These are phyloP conservation scores for Oikopleura dioica DNA, from an alignment of 23 tunicate species.

Conservation along the genomic window DNA sequence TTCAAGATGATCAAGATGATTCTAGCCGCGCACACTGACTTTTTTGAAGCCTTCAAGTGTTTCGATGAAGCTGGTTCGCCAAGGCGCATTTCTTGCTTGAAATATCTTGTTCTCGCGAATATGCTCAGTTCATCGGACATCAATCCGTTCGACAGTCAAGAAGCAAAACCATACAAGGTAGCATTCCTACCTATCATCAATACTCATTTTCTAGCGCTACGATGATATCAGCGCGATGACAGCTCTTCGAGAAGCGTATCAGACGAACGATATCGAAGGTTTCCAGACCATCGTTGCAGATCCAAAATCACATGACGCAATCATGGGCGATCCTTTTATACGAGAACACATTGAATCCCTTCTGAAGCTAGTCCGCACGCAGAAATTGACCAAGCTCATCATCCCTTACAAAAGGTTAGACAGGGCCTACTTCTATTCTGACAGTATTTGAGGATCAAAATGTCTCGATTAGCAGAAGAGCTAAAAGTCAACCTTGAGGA, in stretches of 20 bases:
- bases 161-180: slow-evolving; percentile 74
- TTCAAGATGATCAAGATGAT: too few relatives aligned
- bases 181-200: too few relatives aligned
- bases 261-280: slow-evolving; percentile 54
- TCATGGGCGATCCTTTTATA: slow-evolving; percentile 83
- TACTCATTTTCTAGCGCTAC: too few relatives aligned
- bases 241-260: too few relatives aligned
- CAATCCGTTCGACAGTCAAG: slow-evolving; percentile 90
- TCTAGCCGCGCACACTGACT: slow-evolving; percentile 93
- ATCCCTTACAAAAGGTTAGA: slow-evolving; percentile 56
- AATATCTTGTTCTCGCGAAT: slow-evolving; percentile 81
- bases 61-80: slow-evolving; percentile 87
- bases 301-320: slow-evolving; percentile 40
- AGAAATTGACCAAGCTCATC: slow-evolving; percentile 74
- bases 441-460: too few relatives aligned
- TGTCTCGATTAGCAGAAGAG: too few relatives aligned
- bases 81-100: slow-evolving; percentile 58
- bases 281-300: slow-evolving; percentile 61
- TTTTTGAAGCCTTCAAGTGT: slow-evolving; percentile 84
- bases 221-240: too few relatives aligned
- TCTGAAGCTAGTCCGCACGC: slow-evolving; percentile 51
- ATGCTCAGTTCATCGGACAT: slow-evolving; percentile 91
- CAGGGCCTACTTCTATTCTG: too few relatives aligned
- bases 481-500: slow-evolving; percentile 54
- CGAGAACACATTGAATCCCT: slow-evolving; percentile 84